Percentiles rank a stretch among this genome's conserved stretches.
These are phyloP conservation scores for Dioctria linearis DNA, from an alignment of 2,888 invertebrate species.

Conservation along the genomic window DNA sequence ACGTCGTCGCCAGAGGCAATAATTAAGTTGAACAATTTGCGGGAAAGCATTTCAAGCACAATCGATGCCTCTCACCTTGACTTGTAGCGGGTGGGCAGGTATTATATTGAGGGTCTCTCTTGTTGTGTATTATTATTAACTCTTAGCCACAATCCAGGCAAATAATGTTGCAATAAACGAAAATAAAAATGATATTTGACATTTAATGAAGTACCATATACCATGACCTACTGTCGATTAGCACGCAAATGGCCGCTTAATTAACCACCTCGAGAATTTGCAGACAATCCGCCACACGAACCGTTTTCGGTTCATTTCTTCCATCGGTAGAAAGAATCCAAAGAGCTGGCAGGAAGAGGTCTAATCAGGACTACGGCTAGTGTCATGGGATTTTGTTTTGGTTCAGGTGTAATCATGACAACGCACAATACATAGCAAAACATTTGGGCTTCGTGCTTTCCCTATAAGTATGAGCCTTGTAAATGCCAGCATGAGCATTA, in stretches of 20 bases:
- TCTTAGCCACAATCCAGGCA: conserved; percentile 9
- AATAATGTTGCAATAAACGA: conserved; percentile 42
- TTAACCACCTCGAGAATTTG: conserved; percentile 37
- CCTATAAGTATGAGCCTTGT: background rate
- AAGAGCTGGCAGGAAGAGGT: conserved; percentile 3
- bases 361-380: conserved; percentile 23
- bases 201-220: conserved; percentile 54
- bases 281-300: conserved; percentile 14
- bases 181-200: conserved; percentile 52
- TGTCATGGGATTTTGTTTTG: conserved; percentile 39
- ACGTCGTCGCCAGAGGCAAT: conserved; percentile 26
- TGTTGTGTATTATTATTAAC: conserved; percentile 24
- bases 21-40: conserved; percentile 45
- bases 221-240: conserved; percentile 58
- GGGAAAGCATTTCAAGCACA: conserved; percentile 49
- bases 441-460: background rate
- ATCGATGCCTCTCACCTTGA: conserved; percentile 53
- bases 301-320: background rate
- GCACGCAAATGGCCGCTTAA: conserved; percentile 55
- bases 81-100: conserved; percentile 29
- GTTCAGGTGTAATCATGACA: conserved; percentile 49
- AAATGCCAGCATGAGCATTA: no score
- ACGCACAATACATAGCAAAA: conserved; percentile 20
- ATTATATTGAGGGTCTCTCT: background rate
- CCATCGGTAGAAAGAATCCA: background rate